These are phyloP conservation scores for Paguma larvata DNA, from an alignment of 2,797 vertebrate genomes.

Conservation along the genomic window DNA sequence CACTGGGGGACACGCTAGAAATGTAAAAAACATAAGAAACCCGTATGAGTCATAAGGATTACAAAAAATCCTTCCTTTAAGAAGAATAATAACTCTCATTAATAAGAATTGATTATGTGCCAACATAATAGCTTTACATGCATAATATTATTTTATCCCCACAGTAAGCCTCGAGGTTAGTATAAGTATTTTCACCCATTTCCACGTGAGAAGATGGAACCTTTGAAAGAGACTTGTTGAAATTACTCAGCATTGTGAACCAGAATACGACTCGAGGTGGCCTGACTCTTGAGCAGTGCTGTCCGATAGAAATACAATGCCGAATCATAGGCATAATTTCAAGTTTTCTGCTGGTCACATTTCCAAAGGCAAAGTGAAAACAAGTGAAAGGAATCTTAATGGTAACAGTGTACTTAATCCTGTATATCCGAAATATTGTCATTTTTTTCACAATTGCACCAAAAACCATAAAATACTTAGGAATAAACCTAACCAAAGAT, in stretches of 20 bases:
- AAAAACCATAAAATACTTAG: no score
- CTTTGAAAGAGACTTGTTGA: neutral
- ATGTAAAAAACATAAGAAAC: neutral
- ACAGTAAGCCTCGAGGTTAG: neutral
- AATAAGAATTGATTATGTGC: conserved; percentile 50
- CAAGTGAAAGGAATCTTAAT: neutral
- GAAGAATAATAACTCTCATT: conserved; percentile 53
- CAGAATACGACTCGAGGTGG: neutral
- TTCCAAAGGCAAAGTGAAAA: conserved; percentile 1
- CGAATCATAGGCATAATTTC: neutral
- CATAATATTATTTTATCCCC: conserved; percentile 47
- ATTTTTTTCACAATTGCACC: no score
- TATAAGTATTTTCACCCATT: conserved; percentile 6
- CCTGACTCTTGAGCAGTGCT: neutral
- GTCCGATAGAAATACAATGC: neutral
- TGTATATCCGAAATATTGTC: neutral
- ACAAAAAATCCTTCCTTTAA: neutral
- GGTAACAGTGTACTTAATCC: neutral
- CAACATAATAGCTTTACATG: neutral
- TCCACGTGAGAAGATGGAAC: neutral
- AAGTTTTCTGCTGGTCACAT: neutral
- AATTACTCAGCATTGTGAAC: neutral
- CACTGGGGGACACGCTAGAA: neutral
- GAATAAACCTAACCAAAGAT: no score
- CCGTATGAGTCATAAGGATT: conserved; percentile 6